A percentile compares a stretch with the other conserved stretches of the same genome.
phyloP scores from a whole-genome alignment of 2,888 invertebrate genomes.

The Drosophila picticornis region DNA sequence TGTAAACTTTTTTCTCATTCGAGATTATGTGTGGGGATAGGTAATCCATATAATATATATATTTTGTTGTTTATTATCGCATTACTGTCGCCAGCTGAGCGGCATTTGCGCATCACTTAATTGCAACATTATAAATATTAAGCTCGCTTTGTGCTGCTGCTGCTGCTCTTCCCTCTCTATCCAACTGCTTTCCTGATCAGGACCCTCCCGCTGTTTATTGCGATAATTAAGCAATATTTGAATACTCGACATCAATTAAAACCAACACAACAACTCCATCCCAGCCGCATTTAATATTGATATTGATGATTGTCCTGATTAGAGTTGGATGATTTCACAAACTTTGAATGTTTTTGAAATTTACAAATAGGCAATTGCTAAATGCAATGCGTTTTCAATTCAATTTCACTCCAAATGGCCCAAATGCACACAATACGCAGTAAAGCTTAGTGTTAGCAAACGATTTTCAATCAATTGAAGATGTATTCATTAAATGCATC shows the following conservation, averaged over 20 bases:
- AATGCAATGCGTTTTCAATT: background rate
- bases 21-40: background rate
- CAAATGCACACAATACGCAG: conserved; percentile 1
- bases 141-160: conserved; percentile 34
- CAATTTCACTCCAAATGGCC: background rate
- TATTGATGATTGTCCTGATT: background rate
- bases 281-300: background rate
- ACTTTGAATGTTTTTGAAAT: background rate
- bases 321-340: conserved; percentile 1
- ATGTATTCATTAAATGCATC: conserved; percentile 3
- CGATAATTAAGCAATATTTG: conserved; percentile 54
- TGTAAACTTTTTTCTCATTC: background rate
- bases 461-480: background rate
- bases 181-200: background rate
- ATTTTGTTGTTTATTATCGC: conserved; percentile 29
- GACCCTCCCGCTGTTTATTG: background rate
- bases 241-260: conserved; percentile 29
- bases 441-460: background rate
- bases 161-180: conserved; percentile 1
- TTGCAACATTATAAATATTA: conserved; percentile 59
- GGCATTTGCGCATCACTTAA: conserved; percentile 45
- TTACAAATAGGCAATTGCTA: background rate
- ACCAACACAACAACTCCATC: background rate
- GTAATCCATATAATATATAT: background rate
- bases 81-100: conserved; percentile 23